Evolutionary conservation across 2,888 invertebrate species (phyloP).

Genomic region (Colletes collaris): DNA sequence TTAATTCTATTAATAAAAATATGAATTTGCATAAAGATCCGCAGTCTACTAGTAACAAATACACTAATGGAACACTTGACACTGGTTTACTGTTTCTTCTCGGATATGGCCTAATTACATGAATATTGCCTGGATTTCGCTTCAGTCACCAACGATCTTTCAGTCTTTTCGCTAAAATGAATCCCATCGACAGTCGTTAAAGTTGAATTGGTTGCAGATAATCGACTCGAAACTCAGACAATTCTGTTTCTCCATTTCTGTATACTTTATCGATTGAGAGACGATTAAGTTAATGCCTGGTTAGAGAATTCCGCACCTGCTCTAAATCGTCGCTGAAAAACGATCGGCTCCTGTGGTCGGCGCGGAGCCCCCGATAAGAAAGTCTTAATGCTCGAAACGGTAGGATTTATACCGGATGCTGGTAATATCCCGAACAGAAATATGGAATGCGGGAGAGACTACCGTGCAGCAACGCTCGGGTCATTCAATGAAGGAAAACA

Average conservation of each 20-base stretch:
- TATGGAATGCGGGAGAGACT: slow-evolving; percentile 61
- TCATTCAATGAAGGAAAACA: slow-evolving; percentile 78
- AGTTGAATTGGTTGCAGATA: neutral
- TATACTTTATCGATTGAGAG: neutral
- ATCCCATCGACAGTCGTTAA: slow-evolving; percentile 35
- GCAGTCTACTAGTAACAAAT: no score
- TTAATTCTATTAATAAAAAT: no score
- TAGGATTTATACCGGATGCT: slow-evolving; percentile 52
- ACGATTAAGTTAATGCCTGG: slow-evolving; percentile 22
- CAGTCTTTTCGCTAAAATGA: no score
- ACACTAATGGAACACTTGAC: no score
- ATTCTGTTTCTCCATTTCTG: no score
- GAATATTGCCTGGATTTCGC: no score
- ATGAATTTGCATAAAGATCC: no score
- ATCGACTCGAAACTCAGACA: no score
- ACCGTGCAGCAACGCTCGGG: slow-evolving; percentile 61
- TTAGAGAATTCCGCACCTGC: slow-evolving; percentile 44
- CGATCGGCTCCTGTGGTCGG: slow-evolving; percentile 41
- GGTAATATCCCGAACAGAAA: slow-evolving; percentile 63
- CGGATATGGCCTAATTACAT: no score
- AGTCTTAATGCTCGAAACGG: slow-evolving; percentile 44
- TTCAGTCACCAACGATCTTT: no score
- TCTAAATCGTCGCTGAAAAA: slow-evolving; percentile 13
- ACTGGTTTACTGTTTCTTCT: no score
- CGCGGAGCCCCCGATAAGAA: slow-evolving; percentile 41